A percentile compares a stretch with the other conserved stretches of the same genome.
phyloP scores from a whole-genome alignment of 2,797 vertebrate species.

The Taeniopygia guttata region DNA sequence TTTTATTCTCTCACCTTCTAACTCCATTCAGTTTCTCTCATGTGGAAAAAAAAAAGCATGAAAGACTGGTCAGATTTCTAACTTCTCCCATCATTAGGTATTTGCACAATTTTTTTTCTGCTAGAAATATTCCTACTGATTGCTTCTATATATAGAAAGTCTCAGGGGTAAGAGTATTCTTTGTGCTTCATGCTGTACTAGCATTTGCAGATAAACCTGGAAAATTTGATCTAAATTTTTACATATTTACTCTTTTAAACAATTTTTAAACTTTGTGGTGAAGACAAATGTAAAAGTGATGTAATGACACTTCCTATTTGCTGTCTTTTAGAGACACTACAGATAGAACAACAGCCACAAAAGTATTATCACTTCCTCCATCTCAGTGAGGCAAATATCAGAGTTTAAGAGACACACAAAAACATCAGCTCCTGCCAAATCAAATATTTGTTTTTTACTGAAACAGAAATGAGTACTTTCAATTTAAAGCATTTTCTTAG shows the following conservation, averaged over 20 bases:
- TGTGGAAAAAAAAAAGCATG: background rate
- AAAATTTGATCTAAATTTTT: background rate
- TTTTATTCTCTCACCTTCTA: background rate
- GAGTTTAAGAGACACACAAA: background rate
- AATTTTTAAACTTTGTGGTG: background rate
- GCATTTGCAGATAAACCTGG: background rate
- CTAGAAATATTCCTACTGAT: background rate
- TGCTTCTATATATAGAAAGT: background rate
- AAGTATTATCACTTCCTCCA: background rate
- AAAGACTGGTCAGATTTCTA: background rate
- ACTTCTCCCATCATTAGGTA: background rate
- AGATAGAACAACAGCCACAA: background rate
- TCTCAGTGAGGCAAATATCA: background rate
- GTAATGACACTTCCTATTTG: background rate
- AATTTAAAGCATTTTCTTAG: background rate
- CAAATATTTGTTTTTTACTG: background rate
- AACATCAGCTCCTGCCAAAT: background rate
- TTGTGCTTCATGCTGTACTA: background rate
- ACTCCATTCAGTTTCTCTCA: background rate
- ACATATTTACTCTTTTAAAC: background rate
- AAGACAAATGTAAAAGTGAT: background rate
- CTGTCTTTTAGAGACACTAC: background rate
- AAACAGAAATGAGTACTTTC: background rate
- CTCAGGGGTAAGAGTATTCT: background rate
- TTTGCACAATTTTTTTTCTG: background rate